These are phyloP conservation scores for Melieria omissa DNA, from an alignment of 2,888 invertebrate species.

Conservation along the genomic window DNA sequence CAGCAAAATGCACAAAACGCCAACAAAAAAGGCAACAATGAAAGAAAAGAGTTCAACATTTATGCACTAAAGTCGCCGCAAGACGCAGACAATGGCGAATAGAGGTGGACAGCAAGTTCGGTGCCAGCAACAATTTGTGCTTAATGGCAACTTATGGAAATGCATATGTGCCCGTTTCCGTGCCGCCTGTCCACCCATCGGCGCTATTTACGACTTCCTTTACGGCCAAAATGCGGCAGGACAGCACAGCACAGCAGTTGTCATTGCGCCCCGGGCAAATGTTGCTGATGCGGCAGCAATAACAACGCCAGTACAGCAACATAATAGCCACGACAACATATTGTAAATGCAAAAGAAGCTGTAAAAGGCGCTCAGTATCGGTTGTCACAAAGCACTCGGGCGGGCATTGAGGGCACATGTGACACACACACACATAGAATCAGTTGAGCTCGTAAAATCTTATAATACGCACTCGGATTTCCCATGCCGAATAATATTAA, in stretches of 20 bases:
- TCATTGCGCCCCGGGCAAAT: constrained; percentile 12
- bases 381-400: too few relatives aligned
- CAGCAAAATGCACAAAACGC: too few relatives aligned
- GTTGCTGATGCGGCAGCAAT: constrained; percentile 27
- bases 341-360: constrained; percentile 24
- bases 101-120: neutral
- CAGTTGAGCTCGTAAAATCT: neutral
- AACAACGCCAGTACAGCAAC: constrained; percentile 12
- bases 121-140: neutral
- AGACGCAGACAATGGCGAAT: neutral
- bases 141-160: neutral
- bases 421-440: neutral
- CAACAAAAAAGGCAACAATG: too few relatives aligned
- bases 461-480: neutral
- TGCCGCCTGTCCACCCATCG: constrained; percentile 23
- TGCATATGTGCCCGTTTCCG: constrained; percentile 8
- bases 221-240: neutral
- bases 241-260: neutral
- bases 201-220: constrained; percentile 33
- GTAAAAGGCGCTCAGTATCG: neutral
- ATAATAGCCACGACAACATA: constrained; percentile 21
- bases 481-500: neutral
- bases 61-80: too few relatives aligned
- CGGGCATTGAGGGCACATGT: too few relatives aligned
- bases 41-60: too few relatives aligned